Conservation (phyloP, 2,888 invertebrate genomes). For the Dioctria rufipes region DNA sequence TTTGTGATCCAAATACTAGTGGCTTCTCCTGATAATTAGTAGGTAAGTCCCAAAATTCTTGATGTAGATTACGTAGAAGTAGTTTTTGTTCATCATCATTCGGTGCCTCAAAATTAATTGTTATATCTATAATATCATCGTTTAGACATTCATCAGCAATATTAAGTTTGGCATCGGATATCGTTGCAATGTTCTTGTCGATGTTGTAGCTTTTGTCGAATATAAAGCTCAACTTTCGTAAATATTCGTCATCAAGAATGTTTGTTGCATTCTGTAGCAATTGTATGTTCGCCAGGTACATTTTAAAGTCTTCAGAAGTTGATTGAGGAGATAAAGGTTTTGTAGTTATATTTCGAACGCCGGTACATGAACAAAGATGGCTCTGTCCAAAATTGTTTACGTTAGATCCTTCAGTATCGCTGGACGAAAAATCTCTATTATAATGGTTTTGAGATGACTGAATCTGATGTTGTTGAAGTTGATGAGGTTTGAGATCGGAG, state of each 20-base stretch:
- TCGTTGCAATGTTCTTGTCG: slow-evolving; percentile 54
- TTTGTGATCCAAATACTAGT: slow-evolving; percentile 89
- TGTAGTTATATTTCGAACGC: slow-evolving; percentile 75
- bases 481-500: slow-evolving; percentile 69
- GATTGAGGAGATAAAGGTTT: slow-evolving; percentile 79
- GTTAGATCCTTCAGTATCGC: slow-evolving; percentile 66
- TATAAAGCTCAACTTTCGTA: slow-evolving; percentile 75
- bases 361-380: slow-evolving; percentile 69
- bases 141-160: slow-evolving; percentile 1
- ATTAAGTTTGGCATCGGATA: neutral
- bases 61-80: slow-evolving; percentile 79
- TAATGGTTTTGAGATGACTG: neutral
- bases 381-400: slow-evolving; percentile 65
- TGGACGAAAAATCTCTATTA: slow-evolving; percentile 58
- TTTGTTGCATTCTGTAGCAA: slow-evolving; percentile 81
- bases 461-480: slow-evolving; percentile 38
- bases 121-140: slow-evolving; percentile 51
- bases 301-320: slow-evolving; percentile 80
- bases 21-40: slow-evolving; percentile 93
- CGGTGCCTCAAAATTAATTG: slow-evolving; percentile 68
- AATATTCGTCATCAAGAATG: slow-evolving; percentile 75
- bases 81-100: slow-evolving; percentile 77
- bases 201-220: slow-evolving; percentile 75
- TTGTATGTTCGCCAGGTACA: slow-evolving; percentile 82
- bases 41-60: slow-evolving; percentile 96